A percentile compares a stretch with the other conserved stretches of the same genome.
phyloP scores from a whole-genome alignment of 2,797 vertebrate genomes.

The Microchirus variegatus region DNA sequence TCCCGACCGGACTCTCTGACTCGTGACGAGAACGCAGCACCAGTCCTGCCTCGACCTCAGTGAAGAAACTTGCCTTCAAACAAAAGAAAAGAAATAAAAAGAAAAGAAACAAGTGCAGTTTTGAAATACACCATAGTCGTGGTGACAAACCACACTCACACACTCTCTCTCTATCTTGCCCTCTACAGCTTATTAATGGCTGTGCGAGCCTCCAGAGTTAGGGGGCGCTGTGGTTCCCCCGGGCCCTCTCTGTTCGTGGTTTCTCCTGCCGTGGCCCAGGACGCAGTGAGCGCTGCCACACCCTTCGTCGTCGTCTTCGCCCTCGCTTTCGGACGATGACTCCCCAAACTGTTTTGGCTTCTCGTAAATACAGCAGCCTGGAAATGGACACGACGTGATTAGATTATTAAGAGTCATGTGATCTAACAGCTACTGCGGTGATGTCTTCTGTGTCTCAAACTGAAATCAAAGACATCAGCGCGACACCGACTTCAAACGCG shows the following conservation, averaged over 20 bases:
- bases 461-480: neutral
- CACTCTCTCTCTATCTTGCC: too few species aligned
- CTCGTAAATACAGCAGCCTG: conserved; percentile 95
- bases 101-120: conserved; percentile 43
- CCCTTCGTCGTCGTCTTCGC: conserved; percentile 89
- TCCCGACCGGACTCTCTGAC: conserved; percentile 25
- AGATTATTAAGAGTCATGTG: neutral
- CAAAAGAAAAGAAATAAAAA: conserved; percentile 33
- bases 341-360: conserved; percentile 92
- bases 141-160: conserved; percentile 39
- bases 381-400: neutral
- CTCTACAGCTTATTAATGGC: conserved; percentile 63
- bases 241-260: conserved; percentile 67
- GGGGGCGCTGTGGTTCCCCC: conserved; percentile 71
- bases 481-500: neutral
- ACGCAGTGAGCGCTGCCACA: conserved; percentile 92
- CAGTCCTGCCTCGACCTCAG: conserved; percentile 36
- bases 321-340: conserved; percentile 93
- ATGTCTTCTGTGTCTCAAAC: neutral
- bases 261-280: conserved; percentile 86
- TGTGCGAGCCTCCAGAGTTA: conserved; percentile 77
- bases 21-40: conserved; percentile 24
- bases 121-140: conserved; percentile 50
- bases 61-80: conserved; percentile 62
- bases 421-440: too few species aligned